These are phyloP conservation scores for Carcina quercana DNA, from an alignment of 2,888 invertebrate species.

Conservation along the genomic window DNA sequence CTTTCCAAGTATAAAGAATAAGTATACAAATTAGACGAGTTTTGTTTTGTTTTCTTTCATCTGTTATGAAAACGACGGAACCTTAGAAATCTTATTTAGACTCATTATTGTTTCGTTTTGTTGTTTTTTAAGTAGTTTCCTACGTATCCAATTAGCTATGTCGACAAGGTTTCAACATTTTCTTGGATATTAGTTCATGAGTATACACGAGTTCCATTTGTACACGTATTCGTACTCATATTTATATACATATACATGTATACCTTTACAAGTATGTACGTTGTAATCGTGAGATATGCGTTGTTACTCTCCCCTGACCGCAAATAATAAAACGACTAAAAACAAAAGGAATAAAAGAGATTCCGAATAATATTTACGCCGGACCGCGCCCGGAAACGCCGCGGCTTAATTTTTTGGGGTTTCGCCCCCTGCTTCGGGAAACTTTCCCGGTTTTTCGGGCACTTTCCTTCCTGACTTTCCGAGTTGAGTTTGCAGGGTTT, in stretches of 20 bases:
- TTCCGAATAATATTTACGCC: constrained; percentile 63
- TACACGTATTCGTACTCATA: no score
- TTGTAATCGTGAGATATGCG: no score
- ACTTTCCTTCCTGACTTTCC: constrained; percentile 62
- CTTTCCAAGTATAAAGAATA: constrained; percentile 30
- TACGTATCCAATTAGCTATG: constrained; percentile 21
- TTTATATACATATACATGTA: no score
- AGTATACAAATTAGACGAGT: constrained; percentile 50
- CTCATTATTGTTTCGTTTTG: constrained; percentile 40
- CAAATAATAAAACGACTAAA: constrained; percentile 59
- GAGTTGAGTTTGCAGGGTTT: constrained; percentile 45
- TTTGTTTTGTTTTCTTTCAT: constrained; percentile 49
- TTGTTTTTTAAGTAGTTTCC: constrained; percentile 10
- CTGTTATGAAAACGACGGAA: constrained; percentile 41
- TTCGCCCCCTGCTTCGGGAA: constrained; percentile 51
- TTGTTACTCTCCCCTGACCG: constrained; percentile 20
- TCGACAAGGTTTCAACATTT: no score
- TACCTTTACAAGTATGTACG: background rate
- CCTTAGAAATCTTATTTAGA: constrained; percentile 52
- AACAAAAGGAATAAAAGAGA: constrained; percentile 62
- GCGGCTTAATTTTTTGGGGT: constrained; percentile 55
- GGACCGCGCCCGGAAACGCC: constrained; percentile 51
- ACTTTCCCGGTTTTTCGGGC: constrained; percentile 41
- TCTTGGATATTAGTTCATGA: no score
- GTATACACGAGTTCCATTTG: no score